These are phyloP conservation scores for Chymomyza fuscimana DNA, from an alignment of 2,888 invertebrate species.

Conservation along the genomic window DNA sequence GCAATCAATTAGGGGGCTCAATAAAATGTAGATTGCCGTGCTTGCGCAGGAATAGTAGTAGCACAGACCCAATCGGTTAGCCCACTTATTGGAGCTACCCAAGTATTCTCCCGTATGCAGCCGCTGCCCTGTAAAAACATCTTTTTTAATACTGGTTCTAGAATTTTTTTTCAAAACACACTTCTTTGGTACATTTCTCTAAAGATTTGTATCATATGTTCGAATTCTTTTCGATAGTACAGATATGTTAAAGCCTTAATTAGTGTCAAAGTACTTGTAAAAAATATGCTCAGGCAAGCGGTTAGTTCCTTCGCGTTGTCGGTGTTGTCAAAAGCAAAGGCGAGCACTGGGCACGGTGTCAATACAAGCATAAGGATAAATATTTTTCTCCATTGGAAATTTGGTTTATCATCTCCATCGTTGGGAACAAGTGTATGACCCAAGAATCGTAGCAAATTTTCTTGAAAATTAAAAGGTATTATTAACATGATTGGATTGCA, in stretches of 20 bases:
- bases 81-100: conserved; percentile 53
- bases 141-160: too few species aligned
- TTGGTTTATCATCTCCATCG: background rate
- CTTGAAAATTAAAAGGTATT: conserved; percentile 62
- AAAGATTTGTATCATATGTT: conserved; percentile 64
- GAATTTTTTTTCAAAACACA: conserved; percentile 27
- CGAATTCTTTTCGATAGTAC: conserved; percentile 63
- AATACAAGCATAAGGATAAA: conserved; percentile 62
- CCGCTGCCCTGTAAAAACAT: too few species aligned
- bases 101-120: conserved; percentile 29
- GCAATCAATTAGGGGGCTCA: conserved; percentile 66
- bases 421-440: conserved; percentile 49
- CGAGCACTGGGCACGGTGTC: conserved; percentile 74
- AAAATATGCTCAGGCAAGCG: conserved; percentile 71
- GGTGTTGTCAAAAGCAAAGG: conserved; percentile 64
- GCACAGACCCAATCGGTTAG: conserved; percentile 53
- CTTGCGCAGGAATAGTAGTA: conserved; percentile 64
- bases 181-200: conserved; percentile 63
- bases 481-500: conserved; percentile 36
- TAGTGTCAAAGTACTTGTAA: conserved; percentile 73
- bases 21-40: conserved; percentile 74
- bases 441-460: conserved; percentile 63
- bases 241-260: conserved; percentile 75
- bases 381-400: conserved; percentile 37
- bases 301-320: conserved; percentile 73